Evolutionary conservation across 2,113 vertebrate genomes (phyloP), one percentile per base, ranked within the genome.

Genomic region (Eulemur macaco): DNA sequence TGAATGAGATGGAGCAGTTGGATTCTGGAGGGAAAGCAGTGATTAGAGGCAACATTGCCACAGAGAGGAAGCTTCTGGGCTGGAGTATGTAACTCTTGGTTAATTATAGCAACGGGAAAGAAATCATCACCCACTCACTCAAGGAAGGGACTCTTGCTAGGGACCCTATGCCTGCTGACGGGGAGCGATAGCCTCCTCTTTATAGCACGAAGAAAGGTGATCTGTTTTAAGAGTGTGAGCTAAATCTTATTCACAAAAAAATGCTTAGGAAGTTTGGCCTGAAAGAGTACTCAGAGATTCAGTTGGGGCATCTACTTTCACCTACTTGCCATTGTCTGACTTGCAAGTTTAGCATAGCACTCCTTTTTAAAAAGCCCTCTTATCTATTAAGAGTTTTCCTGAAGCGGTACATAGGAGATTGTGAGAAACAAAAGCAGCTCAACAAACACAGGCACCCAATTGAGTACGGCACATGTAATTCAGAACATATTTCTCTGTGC

Each of bases 171-270:
- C 14, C 60, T 27, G 5, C 34, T 69, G 63, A n/a, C 50, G 23
- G 0, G 7, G 25, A 83, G 8, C 6, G 47, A 18, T 64, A 13
- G 17, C 34, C 34, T 64, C 21, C 21, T 92, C 14, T 47, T 21
- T 42, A 47, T 23, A 86, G 42, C 50, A 29, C 17, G 13, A 71
- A 80, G 34, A 86, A 21, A 50, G 13, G 25, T 29, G 7, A 39
- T 25, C 58, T 85, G 25, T 20, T 69, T 37, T 37, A 81, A 90
- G 93, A 47, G 8, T 76, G 18, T 50, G 50, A 94, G 45, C 74
- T 91, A 27, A 86, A 78, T 81, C 45, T 90, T 78, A 91, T 71
- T 92, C 64, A 89, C 54, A 45, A 96, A 77, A 47, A 76, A 89
- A 25, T 50, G 58, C 47, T 60, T 25, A 47, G 27, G n/a, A 86